A percentile compares a stretch with the other conserved stretches of the same genome.
Evolutionary conservation across 1,140 invertebrate genomes (phyloP).

Genomic region (Aphis craccivora): DNA sequence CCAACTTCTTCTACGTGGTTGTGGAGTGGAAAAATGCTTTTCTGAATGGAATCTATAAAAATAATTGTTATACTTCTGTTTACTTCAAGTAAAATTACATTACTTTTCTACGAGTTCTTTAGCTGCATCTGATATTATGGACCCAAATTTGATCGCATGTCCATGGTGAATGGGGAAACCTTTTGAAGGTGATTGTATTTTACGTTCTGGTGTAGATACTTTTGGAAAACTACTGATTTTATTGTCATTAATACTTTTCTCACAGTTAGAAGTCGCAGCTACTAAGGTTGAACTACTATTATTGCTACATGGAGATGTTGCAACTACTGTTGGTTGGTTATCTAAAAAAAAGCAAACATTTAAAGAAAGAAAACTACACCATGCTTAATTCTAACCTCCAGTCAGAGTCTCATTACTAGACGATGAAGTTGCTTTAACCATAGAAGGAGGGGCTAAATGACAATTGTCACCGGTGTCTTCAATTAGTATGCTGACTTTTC

Average conservation of each 20-base stretch:
- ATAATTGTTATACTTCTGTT: not conserved
- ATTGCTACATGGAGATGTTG: constrained; percentile 48
- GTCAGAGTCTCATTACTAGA: constrained; percentile 79
- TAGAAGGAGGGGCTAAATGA: constrained; percentile 68
- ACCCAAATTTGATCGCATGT: constrained; percentile 47
- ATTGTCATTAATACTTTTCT: constrained; percentile 18
- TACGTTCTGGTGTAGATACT: constrained; percentile 46
- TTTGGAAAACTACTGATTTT: not conserved
- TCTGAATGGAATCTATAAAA: constrained; percentile 47
- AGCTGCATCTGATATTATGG: constrained; percentile 48
- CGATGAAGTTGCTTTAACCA: constrained; percentile 73
- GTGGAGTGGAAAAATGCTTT: constrained; percentile 46
- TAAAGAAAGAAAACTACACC: not conserved
- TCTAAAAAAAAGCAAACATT: not conserved
- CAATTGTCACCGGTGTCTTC: constrained; percentile 67
- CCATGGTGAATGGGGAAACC: constrained; percentile 48
- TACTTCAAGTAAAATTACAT: not conserved
- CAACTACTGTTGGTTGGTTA: constrained; percentile 41
- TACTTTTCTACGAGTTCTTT: constrained; percentile 55
- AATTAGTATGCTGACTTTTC: constrained; percentile 65
- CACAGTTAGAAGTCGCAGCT: constrained; percentile 40
- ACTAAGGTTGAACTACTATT: constrained; percentile 52
- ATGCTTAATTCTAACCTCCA: constrained; percentile 66
- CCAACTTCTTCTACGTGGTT: constrained; percentile 49
- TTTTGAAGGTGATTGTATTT: constrained; percentile 52